Percentiles rank a stretch among this genome's conserved stretches.
Conservation (phyloP, 2,888 invertebrate genomes). For the Nemurella pictetii region DNA sequence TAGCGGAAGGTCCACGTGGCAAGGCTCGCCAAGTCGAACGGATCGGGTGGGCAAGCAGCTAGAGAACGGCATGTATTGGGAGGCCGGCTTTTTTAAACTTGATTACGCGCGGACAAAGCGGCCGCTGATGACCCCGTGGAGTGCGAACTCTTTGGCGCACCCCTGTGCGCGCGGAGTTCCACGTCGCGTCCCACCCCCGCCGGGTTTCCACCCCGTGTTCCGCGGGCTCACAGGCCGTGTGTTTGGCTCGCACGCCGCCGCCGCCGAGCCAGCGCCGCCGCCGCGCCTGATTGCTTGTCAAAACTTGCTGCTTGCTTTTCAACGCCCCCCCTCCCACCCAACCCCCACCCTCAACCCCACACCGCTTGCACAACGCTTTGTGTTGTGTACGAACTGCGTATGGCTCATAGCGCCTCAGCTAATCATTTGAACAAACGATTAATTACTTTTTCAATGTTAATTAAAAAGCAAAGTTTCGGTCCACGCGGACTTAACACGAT, state of each 20-base stretch:
- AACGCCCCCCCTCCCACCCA: not conserved
- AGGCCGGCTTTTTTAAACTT: not conserved
- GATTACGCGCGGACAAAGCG: not conserved
- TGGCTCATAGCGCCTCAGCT: not conserved
- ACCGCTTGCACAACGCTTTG: too few species aligned
- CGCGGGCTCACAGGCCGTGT: not conserved
- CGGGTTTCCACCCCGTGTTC: too few species aligned
- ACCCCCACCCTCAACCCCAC: too few species aligned
- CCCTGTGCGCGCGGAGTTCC: too few species aligned
- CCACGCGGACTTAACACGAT: not conserved
- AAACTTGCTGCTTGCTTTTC: not conserved
- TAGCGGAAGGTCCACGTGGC: too few species aligned
- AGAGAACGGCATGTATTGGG: too few species aligned
- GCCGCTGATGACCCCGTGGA: not conserved
- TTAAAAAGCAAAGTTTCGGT: conserved; percentile 7
- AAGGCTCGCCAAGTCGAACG: too few species aligned
- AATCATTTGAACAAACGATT: conserved; percentile 9
- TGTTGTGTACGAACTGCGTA: not conserved
- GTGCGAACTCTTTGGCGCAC: too few species aligned
- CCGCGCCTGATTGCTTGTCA: not conserved
- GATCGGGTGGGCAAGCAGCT: too few species aligned
- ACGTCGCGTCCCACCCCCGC: too few species aligned
- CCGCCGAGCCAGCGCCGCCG: not conserved
- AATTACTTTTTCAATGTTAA: conserved; percentile 15
- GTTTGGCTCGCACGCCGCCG: not conserved